Evolutionary conservation across 2,888 invertebrate genomes (phyloP).

Genomic region (Kuschelorhynchus macadamiae): DNA sequence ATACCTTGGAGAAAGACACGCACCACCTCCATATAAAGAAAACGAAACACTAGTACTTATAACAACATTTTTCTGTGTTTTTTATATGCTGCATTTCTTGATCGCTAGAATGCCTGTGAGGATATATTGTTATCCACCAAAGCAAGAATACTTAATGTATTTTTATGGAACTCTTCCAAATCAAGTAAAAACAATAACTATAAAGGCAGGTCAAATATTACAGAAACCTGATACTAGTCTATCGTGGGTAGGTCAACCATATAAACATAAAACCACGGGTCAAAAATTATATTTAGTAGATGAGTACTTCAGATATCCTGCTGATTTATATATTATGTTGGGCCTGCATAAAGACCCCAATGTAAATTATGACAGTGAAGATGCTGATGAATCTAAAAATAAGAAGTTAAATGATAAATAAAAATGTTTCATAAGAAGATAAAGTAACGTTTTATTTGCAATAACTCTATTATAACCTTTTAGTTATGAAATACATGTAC

Average conservation of each 20-base stretch:
- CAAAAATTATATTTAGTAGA: constrained; percentile 60
- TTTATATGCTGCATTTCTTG: constrained; percentile 55
- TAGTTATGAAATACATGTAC: no score
- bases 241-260: constrained; percentile 59
- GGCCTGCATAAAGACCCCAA: constrained; percentile 60
- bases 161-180: constrained; percentile 58
- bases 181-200: constrained; percentile 51
- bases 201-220: constrained; percentile 57
- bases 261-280: constrained; percentile 55
- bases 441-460: no score
- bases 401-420: constrained; percentile 18
- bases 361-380: constrained; percentile 25
- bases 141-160: constrained; percentile 61
- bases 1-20: background rate
- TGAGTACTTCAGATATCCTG: constrained; percentile 62
- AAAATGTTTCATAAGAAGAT: no score
- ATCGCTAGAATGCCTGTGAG: constrained; percentile 61
- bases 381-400: constrained; percentile 33
- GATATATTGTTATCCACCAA: constrained; percentile 62
- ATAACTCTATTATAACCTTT: no score
- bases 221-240: constrained; percentile 35
- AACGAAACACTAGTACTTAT: constrained; percentile 16
- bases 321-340: constrained; percentile 65
- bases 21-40: background rate
- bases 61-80: constrained; percentile 52